Conservation (phyloP, 2,113 vertebrate species). For the Corvus moneduloides region DNA sequence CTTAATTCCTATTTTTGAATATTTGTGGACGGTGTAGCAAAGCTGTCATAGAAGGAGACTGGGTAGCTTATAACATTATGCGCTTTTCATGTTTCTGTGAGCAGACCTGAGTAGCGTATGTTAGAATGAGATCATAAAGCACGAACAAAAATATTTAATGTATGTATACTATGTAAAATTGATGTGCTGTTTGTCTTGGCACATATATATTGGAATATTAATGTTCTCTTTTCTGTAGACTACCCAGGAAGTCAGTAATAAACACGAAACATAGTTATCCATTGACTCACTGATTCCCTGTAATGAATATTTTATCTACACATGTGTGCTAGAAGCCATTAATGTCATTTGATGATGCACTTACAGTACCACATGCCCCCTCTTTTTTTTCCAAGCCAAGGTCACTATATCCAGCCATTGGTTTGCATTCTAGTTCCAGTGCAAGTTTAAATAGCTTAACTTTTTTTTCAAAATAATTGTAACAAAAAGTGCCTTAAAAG, state of each 20-base stretch:
- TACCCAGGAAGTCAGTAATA: slow-evolving; percentile 50
- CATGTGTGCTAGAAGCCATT: not conserved
- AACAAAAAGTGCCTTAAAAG: not conserved
- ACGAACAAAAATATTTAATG: not conserved
- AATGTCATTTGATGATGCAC: not conserved
- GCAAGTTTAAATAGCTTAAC: not conserved
- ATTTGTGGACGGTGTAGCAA: not conserved
- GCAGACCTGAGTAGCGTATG: not conserved
- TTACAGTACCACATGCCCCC: not conserved
- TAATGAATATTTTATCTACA: slow-evolving; percentile 8
- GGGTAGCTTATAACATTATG: not conserved
- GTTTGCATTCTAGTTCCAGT: not conserved
- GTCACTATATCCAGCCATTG: not conserved
- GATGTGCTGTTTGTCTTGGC: slow-evolving; percentile 50
- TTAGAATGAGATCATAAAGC: slow-evolving; percentile 36
- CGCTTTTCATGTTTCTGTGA: not conserved
- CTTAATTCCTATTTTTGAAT: not conserved
- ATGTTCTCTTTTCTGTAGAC: slow-evolving; percentile 8
- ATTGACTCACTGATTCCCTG: slow-evolving; percentile 33
- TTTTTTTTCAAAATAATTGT: not conserved
- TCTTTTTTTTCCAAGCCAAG: not conserved
- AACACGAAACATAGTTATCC: slow-evolving; percentile 37
- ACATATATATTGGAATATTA: not conserved
- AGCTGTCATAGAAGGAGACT: not conserved
- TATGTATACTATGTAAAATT: not conserved